Evolutionary conservation across 2,113 vertebrate species (phyloP).

Genomic region (Neolamprologus sp.): DNA sequence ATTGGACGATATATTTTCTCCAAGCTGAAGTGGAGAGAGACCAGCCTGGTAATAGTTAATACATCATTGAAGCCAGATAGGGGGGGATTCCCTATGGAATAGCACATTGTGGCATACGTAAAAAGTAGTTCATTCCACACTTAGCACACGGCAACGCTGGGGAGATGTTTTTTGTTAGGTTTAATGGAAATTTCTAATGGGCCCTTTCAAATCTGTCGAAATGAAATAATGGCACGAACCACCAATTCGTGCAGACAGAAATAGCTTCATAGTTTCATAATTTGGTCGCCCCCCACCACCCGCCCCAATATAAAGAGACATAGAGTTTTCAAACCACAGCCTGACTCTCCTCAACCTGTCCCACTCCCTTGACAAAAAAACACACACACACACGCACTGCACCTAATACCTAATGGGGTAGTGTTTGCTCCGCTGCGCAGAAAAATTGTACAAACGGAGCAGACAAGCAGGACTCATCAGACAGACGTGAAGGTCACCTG

Average conservation of each 20-base stretch:
- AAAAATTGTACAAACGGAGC: constrained; percentile 52
- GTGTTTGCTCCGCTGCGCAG: constrained; percentile 49
- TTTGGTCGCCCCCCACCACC: constrained; percentile 16
- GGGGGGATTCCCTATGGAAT: constrained; percentile 57
- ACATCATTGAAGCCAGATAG: constrained; percentile 54
- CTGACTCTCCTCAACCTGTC: constrained; percentile 19
- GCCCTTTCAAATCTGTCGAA: constrained; percentile 63
- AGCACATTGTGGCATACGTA: constrained; percentile 60
- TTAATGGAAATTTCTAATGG: constrained; percentile 71
- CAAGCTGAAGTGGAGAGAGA: constrained; percentile 43
- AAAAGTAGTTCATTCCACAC: constrained; percentile 73
- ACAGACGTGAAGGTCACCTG: constrained; percentile 63
- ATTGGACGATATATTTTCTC: constrained; percentile 33
- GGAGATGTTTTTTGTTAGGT: constrained; percentile 65
- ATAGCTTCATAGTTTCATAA: constrained; percentile 58
- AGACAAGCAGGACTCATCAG: constrained; percentile 51
- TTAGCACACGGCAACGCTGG: constrained; percentile 63
- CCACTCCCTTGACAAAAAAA: neutral
- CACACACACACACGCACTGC: neutral
- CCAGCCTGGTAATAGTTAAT: constrained; percentile 62
- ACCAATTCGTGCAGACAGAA: constrained; percentile 50
- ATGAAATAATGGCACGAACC: constrained; percentile 60
- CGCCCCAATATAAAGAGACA: constrained; percentile 29
- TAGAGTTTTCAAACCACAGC: constrained; percentile 4
- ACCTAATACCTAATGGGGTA: constrained; percentile 26